Evolutionary conservation across 1,140 invertebrate genomes (phyloP).

Genomic region (Brevipalpus yothersi): DNA sequence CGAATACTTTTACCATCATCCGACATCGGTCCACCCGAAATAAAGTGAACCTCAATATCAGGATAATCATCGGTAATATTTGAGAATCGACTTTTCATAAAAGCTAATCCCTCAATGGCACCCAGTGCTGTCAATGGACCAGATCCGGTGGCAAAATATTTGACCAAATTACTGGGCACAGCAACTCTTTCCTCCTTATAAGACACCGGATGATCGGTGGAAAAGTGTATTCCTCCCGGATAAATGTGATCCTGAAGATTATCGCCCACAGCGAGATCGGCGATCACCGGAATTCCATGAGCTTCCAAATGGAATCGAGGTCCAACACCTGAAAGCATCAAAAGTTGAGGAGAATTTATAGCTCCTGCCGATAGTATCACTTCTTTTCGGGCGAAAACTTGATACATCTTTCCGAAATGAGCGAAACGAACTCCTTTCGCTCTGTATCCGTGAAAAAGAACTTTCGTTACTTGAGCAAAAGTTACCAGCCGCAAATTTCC

Average conservation of each 20-base stretch:
- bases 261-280: slow-evolving; percentile 24
- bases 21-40: slow-evolving; percentile 46
- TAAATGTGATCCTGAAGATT: slow-evolving; percentile 21
- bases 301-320: slow-evolving; percentile 29
- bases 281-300: slow-evolving; percentile 13
- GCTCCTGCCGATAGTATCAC: slow-evolving; percentile 54
- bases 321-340: slow-evolving; percentile 77
- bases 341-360: slow-evolving; percentile 47
- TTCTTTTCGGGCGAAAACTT: slow-evolving; percentile 41
- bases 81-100: slow-evolving; percentile 60
- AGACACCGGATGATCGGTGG: slow-evolving; percentile 24
- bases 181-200: slow-evolving; percentile 44
- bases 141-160: slow-evolving; percentile 11
- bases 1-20: slow-evolving; percentile 37
- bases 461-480: slow-evolving; percentile 51
- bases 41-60: slow-evolving; percentile 66
- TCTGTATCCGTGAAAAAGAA: slow-evolving; percentile 49
- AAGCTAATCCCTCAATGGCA: slow-evolving; percentile 54
- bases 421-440: slow-evolving; percentile 49
- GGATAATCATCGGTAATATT: slow-evolving; percentile 60
- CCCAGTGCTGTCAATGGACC: slow-evolving; percentile 51
- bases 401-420: slow-evolving; percentile 31
- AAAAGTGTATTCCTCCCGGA: slow-evolving; percentile 12
- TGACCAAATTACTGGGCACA: slow-evolving; percentile 31
- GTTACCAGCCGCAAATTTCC: slow-evolving; percentile 64